Base-by-base conservation (phyloP, 2,797 vertebrate genomes). In the Dermochelys coriacea region DNA sequence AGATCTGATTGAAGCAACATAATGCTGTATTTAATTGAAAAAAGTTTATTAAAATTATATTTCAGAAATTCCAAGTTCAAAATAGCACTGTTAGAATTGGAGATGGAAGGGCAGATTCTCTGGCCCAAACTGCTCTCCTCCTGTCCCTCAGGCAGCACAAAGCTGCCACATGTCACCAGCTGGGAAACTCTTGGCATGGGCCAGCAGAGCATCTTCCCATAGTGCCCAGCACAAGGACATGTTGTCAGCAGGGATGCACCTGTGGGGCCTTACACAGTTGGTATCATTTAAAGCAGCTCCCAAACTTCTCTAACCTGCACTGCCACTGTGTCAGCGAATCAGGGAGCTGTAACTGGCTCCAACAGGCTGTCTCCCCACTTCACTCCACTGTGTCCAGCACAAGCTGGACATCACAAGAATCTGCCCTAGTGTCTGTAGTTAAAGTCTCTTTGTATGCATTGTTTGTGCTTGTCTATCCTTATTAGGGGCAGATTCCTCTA, bases 381-480 rank as follows among this genome's bases (percentile, higher is more conserved):
- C 23, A 12, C 34, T 27, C 4, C 52, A 29, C 8, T 45, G n/a
- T 41, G 37, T 25, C 52, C 54, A 75, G 12, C 52, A 68, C 45
- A 80, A 74, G 3, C 4, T 10, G 15, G 21, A 74, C 84, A 87
- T 23, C 41, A 12, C 7, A 85, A 27, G 90, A 86, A 2, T 1
- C 1, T 81, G 25, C 3, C 55, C 47, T 81, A 68, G 8, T 41
- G 1, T 12, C 18, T 25, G 11, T 37, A 37, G 2, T 31, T 45
- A 23, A 74, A 74, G 12, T 27, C 23, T 5, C 82, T 89, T 88
- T 1, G 0, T 12, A 8, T 2, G 3, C 41, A 3, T 29, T 19
- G 82, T 88, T 80, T 52, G 41, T 74, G 80, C 11, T 31, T 8
- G 3, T 21, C 64, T 75, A 12, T 55, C 18, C 4, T 4, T 81